Conservation (phyloP, 2,113 vertebrate species). For the Himantopus leucocephalus region DNA sequence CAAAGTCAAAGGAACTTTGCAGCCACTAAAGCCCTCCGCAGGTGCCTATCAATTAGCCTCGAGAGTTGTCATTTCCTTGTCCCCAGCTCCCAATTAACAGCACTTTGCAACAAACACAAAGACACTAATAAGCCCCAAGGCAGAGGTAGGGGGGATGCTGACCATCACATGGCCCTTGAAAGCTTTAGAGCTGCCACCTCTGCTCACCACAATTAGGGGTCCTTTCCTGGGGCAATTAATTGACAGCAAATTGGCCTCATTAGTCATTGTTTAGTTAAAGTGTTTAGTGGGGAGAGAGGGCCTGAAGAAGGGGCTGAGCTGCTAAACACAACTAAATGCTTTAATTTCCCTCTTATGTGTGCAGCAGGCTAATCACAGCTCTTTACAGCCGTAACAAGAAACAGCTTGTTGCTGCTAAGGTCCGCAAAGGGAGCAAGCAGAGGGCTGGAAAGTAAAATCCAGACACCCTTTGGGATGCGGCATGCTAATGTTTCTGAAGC, state of each 20-base stretch:
- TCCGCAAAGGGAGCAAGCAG: neutral
- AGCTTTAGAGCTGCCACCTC: conserved; percentile 45
- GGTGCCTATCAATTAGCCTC: conserved; percentile 62
- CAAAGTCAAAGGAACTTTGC: conserved; percentile 41
- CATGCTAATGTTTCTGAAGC: neutral
- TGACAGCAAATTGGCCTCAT: conserved; percentile 64
- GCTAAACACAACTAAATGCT: conserved; percentile 24
- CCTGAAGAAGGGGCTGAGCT: conserved; percentile 42
- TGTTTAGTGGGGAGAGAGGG: conserved; percentile 19
- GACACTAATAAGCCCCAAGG: conserved; percentile 46
- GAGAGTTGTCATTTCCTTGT: conserved; percentile 64
- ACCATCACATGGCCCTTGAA: conserved; percentile 34
- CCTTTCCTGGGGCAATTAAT: conserved; percentile 62
- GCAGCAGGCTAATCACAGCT: conserved; percentile 61
- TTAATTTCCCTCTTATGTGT: conserved; percentile 42
- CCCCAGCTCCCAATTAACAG: conserved; percentile 65
- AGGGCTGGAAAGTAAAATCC: conserved; percentile 32
- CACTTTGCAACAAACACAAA: conserved; percentile 50
- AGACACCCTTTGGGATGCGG: neutral
- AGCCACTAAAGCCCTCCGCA: conserved; percentile 47
- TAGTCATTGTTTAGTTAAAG: conserved; percentile 64
- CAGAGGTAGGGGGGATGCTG: conserved; percentile 29
- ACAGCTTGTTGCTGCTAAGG: conserved; percentile 43
- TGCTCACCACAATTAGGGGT: conserved; percentile 57
- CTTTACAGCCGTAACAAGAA: conserved; percentile 18